Base-by-base conservation (phyloP, 1,140 invertebrate species). In the Parapsyche elsis region DNA sequence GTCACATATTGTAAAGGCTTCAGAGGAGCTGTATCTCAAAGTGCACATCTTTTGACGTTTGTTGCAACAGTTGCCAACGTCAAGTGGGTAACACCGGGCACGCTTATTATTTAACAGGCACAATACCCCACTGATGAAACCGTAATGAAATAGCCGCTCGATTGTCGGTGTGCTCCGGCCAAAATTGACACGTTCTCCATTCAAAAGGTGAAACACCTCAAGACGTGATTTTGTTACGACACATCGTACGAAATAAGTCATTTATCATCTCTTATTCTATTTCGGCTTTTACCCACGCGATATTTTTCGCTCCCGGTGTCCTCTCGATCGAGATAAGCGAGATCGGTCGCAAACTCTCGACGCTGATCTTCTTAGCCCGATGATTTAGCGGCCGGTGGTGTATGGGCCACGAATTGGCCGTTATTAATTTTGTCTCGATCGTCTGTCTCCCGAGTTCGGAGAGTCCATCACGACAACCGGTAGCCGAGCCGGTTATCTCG, bases 191-290 rank as follows among this genome's bases (percentile, higher is more conserved):
- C 19, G 73, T 14, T 19, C 61, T 73, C 71, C 45, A 53, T 75
- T 75, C 73, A 49, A 75, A 75, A 75, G 73, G 73, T 49, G 73
- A 75, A 75, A 75, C 73, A 75, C 73, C 73, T 75, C 16, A 46
- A 16, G 46, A 75, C 24, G 24, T 24, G 9, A 75, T 46, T 57
- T 53, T 57, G 73, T n/a, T 49, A 46, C 49, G 73, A 53, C 10
- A 53, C 10, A 53, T 53, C 49, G 2, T 53, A 12, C n/a, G n/a
- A 53, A 53, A 53, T 53, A 53, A 53, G 49, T 53, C 49, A 53
- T 53, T 53, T 53, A 53, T 53, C 49, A 53, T 53, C 10, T 14
- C 4, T 53, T 53, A 53, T 53, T 53, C 16, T 14, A 12, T 14
- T 53, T 12, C 16, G 49, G 45, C 12, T 53, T 14, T 53, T 53